A percentile compares a stretch with the other conserved stretches of the same genome.
These are phyloP conservation scores for Hippopotamus amphibius DNA, from an alignment of 2,113 vertebrate species.

Conservation along the genomic window DNA sequence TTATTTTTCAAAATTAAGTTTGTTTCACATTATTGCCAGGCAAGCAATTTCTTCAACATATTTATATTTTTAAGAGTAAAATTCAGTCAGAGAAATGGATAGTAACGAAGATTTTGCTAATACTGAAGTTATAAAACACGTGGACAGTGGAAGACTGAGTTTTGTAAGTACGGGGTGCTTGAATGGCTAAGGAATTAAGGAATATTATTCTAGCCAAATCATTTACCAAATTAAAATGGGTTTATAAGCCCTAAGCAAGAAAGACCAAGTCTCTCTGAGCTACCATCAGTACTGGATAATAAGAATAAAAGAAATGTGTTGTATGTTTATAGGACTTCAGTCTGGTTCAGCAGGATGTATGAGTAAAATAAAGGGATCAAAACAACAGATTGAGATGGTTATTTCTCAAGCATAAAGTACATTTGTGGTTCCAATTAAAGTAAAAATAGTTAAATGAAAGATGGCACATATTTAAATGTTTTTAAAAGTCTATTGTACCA, in stretches of 20 bases:
- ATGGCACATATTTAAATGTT: not conserved
- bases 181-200: not conserved
- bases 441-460: conserved; percentile 53
- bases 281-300: not conserved
- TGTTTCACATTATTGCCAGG: conserved; percentile 17
- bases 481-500: conserved; percentile 43
- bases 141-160: conserved; percentile 26
- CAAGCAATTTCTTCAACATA: conserved; percentile 45
- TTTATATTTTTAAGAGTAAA: not conserved
- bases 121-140: conserved; percentile 28
- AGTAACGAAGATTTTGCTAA: conserved; percentile 11
- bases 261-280: conserved; percentile 8
- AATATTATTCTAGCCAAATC: not conserved
- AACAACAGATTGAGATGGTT: conserved; percentile 70
- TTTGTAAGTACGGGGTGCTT: not conserved
- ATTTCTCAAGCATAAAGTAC: conserved; percentile 79
- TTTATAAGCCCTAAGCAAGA: not conserved
- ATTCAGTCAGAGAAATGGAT: conserved; percentile 17
- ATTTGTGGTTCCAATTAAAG: conserved; percentile 71
- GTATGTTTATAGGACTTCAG: conserved; percentile 76
- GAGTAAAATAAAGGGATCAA: conserved; percentile 78
- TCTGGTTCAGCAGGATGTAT: conserved; percentile 66
- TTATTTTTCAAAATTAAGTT: conserved; percentile 52
- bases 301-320: conserved; percentile 46
- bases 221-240: conserved; percentile 47